Conservation (phyloP, 2,113 vertebrate genomes). For the Pyrgilauda ruficollis region DNA sequence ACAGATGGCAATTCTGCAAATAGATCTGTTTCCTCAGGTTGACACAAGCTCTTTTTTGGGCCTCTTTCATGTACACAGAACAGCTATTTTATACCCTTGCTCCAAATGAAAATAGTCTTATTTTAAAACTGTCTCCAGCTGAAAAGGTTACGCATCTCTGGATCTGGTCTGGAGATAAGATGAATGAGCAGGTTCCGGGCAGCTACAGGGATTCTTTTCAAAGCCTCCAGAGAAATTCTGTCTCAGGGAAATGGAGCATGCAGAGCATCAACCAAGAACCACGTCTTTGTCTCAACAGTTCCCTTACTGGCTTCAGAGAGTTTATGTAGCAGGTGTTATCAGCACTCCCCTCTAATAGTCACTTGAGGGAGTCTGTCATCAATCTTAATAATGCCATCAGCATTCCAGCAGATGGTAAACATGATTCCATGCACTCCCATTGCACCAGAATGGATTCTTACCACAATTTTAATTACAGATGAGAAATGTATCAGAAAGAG, state of each 20-base stretch:
- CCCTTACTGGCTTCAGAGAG: neutral
- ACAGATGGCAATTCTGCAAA: neutral
- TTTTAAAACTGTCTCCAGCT: neutral
- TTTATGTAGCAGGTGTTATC: slow-evolving; percentile 24
- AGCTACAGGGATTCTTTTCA: neutral
- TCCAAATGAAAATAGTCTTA: neutral
- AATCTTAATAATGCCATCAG: slow-evolving; percentile 30
- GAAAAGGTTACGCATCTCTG: slow-evolving; percentile 11
- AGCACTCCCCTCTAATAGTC: slow-evolving; percentile 18
- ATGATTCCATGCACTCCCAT: slow-evolving; percentile 18
- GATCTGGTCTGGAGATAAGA: neutral
- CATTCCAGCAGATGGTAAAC: slow-evolving; percentile 33
- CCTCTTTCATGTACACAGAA: neutral
- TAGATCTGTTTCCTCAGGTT: neutral
- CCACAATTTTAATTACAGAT: slow-evolving; percentile 51
- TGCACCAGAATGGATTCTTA: neutral
- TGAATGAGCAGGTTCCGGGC: neutral
- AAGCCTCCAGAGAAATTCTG: slow-evolving; percentile 19
- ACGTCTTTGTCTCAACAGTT: neutral
- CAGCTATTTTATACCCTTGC: neutral
- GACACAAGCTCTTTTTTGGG: neutral
- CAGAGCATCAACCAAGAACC: neutral
- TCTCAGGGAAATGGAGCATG: slow-evolving; percentile 15
- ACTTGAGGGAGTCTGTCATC: slow-evolving; percentile 19
- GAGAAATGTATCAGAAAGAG: neutral